These are phyloP conservation scores for Microtus pennsylvanicus DNA, from an alignment of 2,113 vertebrate genomes.

Conservation along the genomic window DNA sequence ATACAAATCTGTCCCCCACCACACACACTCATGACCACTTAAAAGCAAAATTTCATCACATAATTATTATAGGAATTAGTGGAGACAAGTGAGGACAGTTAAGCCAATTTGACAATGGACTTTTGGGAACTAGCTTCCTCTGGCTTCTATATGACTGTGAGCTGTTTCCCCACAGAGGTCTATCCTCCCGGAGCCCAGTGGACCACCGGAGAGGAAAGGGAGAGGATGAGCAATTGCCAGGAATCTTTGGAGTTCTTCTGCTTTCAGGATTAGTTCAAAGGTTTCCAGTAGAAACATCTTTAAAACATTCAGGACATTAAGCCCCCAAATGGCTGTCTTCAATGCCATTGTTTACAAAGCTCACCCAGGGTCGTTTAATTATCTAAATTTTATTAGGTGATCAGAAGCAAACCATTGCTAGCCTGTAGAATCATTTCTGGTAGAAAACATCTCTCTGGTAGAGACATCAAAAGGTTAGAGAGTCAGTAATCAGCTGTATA, in stretches of 20 bases:
- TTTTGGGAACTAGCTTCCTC: background rate
- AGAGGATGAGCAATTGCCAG: background rate
- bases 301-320: background rate
- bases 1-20: background rate
- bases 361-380: background rate
- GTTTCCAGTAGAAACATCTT: background rate
- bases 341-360: background rate
- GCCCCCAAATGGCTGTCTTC: background rate
- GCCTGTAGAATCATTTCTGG: background rate
- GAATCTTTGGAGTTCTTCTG: background rate
- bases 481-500: no score
- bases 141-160: background rate
- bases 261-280: background rate
- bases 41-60: background rate
- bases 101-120: background rate
- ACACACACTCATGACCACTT: background rate
- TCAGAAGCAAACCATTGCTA: background rate
- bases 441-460: background rate
- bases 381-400: background rate
- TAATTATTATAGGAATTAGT: no score
- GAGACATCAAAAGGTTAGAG: no score
- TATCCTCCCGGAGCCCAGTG: accelerated
- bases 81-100: no score
- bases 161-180: background rate
- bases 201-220: background rate